phyloP scores from a whole-genome alignment of 2,797 vertebrate genomes.

The Knipowitschia caucasica region DNA sequence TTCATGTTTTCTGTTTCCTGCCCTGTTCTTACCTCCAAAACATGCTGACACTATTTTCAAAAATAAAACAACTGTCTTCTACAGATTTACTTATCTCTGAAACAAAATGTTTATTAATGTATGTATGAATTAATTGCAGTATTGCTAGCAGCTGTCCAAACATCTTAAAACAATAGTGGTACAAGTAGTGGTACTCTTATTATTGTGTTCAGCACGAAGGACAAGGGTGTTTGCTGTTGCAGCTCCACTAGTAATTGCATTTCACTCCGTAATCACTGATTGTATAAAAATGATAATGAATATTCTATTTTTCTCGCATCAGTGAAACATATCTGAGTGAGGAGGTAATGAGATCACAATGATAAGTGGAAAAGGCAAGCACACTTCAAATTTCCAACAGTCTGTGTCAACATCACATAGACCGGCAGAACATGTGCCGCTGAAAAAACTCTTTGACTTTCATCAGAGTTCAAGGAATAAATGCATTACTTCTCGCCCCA shows the following conservation, averaged over 20 bases:
- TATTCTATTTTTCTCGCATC: conserved; percentile 33
- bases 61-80: no score
- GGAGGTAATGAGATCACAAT: conserved; percentile 14
- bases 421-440: conserved; percentile 11
- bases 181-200: neutral
- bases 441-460: conserved; percentile 22
- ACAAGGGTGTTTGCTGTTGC: conserved; percentile 38
- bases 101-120: no score
- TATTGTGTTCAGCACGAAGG: conserved; percentile 34
- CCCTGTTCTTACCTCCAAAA: no score
- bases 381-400: conserved; percentile 17
- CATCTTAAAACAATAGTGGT: neutral
- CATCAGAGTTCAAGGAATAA: conserved; percentile 9
- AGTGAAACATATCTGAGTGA: conserved; percentile 21
- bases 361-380: conserved; percentile 11
- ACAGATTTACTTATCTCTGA: no score
- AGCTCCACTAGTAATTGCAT: conserved; percentile 49
- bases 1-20: no score
- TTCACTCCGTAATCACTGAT: conserved; percentile 40
- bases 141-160: neutral
- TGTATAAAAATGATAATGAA: conserved; percentile 31
- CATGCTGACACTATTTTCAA: no score
- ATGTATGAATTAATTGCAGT: no score
- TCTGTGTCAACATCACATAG: conserved; percentile 16
- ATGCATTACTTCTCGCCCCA: conserved; percentile 8